These are phyloP conservation scores for Aphodius granarius DNA, from an alignment of 2,888 invertebrate genomes.

Conservation along the genomic window DNA sequence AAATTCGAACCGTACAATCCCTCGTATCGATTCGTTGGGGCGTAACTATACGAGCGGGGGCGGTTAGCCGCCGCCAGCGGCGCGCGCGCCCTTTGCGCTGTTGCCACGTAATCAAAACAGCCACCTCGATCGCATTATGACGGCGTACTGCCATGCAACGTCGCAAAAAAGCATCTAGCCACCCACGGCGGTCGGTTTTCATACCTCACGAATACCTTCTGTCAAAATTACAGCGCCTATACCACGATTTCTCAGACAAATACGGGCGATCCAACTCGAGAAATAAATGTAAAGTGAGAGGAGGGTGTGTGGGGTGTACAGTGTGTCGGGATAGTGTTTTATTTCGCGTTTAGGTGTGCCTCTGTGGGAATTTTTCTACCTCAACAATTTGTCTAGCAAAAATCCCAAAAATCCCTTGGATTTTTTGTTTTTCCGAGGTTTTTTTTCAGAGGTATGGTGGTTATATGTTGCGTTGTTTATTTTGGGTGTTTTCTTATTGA, in stretches of 20 bases:
- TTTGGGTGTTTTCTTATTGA: neutral
- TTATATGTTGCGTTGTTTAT: neutral
- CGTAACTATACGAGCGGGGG: slow-evolving; percentile 27
- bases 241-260: slow-evolving; percentile 17
- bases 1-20: neutral
- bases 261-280: neutral
- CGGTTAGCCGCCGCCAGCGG: slow-evolving; percentile 12
- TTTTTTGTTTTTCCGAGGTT: neutral
- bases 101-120: slow-evolving; percentile 31
- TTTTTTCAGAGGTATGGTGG: neutral
- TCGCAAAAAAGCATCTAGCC: slow-evolving; percentile 33
- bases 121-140: slow-evolving; percentile 17
- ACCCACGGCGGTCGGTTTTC: slow-evolving; percentile 1
- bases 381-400: too few relatives aligned
- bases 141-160: slow-evolving; percentile 20
- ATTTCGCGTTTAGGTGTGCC: neutral
- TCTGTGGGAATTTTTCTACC: neutral
- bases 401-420: too few relatives aligned
- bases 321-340: neutral
- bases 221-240: slow-evolving; percentile 33
- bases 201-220: neutral
- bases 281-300: too few relatives aligned
- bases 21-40: slow-evolving; percentile 34
- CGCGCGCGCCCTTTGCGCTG: slow-evolving; percentile 29
- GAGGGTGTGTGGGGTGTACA: too few relatives aligned